Conservation (phyloP, 2,113 vertebrate genomes). For the Rhea pennata region DNA sequence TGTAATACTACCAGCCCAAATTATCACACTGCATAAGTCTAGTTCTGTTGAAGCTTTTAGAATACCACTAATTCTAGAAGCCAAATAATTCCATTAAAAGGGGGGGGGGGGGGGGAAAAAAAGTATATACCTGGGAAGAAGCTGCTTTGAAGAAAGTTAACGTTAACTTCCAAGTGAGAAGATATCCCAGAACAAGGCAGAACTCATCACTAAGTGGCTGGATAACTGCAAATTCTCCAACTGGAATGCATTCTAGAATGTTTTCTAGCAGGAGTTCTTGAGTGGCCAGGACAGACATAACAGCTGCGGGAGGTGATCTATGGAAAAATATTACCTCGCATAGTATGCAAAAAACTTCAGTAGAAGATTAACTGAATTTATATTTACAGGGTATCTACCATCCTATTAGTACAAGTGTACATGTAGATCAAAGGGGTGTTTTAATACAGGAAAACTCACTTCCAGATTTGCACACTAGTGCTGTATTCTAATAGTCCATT, state of each 20-base stretch:
- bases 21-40: background rate
- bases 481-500: background rate
- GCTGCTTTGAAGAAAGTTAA: slow-evolving; percentile 94
- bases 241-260: slow-evolving; percentile 85
- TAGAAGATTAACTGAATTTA: background rate
- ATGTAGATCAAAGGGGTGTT: background rate
- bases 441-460: background rate
- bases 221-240: slow-evolving; percentile 91
- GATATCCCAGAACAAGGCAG: slow-evolving; percentile 91
- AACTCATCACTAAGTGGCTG: slow-evolving; percentile 90
- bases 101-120: too few species aligned
- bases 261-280: slow-evolving; percentile 90
- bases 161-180: slow-evolving; percentile 94
- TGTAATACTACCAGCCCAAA: background rate
- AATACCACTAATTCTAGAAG: background rate
- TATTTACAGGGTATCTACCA: background rate
- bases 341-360: background rate
- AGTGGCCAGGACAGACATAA: slow-evolving; percentile 87
- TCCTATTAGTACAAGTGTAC: background rate
- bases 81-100: background rate
- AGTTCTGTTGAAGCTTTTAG: background rate
- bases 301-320: slow-evolving; percentile 90
- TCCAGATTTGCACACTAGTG: background rate
- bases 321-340: background rate
- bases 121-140: slow-evolving; percentile 86